Evolutionary conservation across 1,140 invertebrate species (phyloP).

Genomic region (Drosophila micromelanica): DNA sequence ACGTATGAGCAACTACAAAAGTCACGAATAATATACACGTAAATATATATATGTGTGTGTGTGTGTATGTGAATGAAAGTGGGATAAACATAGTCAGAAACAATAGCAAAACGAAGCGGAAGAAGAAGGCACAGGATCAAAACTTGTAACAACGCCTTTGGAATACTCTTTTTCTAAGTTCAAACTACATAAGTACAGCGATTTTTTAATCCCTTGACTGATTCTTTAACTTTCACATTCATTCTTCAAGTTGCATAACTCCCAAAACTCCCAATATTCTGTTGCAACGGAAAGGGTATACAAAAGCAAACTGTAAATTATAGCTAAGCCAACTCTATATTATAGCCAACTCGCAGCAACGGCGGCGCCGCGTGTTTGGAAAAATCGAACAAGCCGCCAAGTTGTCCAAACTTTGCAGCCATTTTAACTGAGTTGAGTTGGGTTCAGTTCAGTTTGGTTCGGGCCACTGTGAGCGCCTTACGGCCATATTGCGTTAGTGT

Average conservation of each 20-base stretch:
- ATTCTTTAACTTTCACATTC: too few relatives aligned
- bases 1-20: conserved; percentile 37
- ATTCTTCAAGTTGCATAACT: background rate
- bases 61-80: conserved; percentile 32
- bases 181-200: too few relatives aligned
- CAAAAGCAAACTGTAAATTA: background rate
- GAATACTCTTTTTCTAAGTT: background rate
- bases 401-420: conserved; percentile 54
- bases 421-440: conserved; percentile 52
- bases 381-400: conserved; percentile 74
- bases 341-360: conserved; percentile 39
- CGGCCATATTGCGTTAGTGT: conserved; percentile 10
- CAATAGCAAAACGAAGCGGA: conserved; percentile 44
- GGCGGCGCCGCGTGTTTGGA: conserved; percentile 58
- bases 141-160: background rate
- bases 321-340: conserved; percentile 9
- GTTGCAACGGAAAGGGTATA: conserved; percentile 15
- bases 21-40: background rate
- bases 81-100: conserved; percentile 27
- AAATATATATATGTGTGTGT: background rate
- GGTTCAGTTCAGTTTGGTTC: conserved; percentile 39
- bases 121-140: conserved; percentile 8
- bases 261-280: background rate
- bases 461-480: conserved; percentile 15
- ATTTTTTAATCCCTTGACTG: too few relatives aligned